phyloP scores from a whole-genome alignment of 2,113 vertebrate species.

The Daphoenositta chrysoptera region DNA sequence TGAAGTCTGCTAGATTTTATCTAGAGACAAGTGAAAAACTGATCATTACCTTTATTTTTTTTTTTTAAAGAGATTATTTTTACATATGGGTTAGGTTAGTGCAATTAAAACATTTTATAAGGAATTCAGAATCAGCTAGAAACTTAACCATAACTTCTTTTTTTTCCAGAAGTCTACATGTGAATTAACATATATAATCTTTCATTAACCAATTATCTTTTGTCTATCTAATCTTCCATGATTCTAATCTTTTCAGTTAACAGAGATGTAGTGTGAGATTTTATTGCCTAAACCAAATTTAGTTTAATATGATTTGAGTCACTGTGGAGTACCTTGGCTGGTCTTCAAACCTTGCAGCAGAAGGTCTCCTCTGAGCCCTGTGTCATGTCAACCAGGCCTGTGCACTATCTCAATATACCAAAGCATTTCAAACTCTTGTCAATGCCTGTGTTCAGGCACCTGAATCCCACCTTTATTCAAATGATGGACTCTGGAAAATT shows the following conservation, averaged over 20 bases:
- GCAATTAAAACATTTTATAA: background rate
- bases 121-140: background rate
- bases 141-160: background rate
- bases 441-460: background rate
- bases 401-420: background rate
- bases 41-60: accelerated
- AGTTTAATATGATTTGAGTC: background rate
- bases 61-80: background rate
- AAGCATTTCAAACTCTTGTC: background rate
- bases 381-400: background rate
- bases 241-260: too few species aligned
- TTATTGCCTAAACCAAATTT: background rate
- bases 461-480: background rate
- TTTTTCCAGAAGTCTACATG: background rate
- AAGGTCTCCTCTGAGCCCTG: background rate
- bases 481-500: background rate
- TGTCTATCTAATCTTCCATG: too few species aligned
- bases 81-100: background rate
- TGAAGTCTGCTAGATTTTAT: background rate
- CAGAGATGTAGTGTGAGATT: background rate
- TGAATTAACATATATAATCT: background rate
- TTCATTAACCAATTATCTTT: too few species aligned
- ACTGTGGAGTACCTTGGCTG: background rate
- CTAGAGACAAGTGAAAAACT: background rate
- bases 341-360: background rate